Evolutionary conservation across 2,888 invertebrate species (phyloP).

Genomic region (Drosophila parthenogenetica): DNA sequence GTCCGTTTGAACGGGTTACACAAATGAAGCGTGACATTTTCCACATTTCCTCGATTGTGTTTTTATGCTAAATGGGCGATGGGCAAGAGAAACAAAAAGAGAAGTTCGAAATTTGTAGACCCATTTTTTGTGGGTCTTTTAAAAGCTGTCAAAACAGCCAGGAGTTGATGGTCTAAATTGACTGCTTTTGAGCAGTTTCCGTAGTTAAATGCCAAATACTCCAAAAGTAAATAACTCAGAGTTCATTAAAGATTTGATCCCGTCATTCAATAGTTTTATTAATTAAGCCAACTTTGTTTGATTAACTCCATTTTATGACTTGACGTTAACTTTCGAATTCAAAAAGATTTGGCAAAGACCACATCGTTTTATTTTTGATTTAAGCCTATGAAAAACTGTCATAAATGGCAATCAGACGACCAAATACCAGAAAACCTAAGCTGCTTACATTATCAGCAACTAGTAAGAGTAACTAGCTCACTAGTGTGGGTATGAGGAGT

Average conservation of each 20-base stretch:
- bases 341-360: constrained; percentile 34
- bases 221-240: neutral
- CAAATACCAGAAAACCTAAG: constrained; percentile 54
- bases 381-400: constrained; percentile 43
- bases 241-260: neutral
- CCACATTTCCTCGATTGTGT: constrained; percentile 53
- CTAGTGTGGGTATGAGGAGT: neutral
- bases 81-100: neutral
- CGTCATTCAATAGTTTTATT: neutral
- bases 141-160: too few relatives aligned
- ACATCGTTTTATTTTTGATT: constrained; percentile 31
- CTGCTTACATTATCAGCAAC: constrained; percentile 47
- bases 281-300: neutral
- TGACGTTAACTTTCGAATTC: constrained; percentile 40
- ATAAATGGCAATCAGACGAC: constrained; percentile 45
- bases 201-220: too few relatives aligned
- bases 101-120: neutral
- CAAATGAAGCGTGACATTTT: constrained; percentile 80
- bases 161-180: too few relatives aligned
- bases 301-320: constrained; percentile 1
- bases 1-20: constrained; percentile 71
- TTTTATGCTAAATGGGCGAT: constrained; percentile 19
- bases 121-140: too few relatives aligned
- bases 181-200: too few relatives aligned
- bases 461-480: constrained; percentile 7